Percentiles rank a stretch among this genome's conserved stretches.
Conservation (phyloP, 2,797 vertebrate species). For the Tangara arthus region DNA sequence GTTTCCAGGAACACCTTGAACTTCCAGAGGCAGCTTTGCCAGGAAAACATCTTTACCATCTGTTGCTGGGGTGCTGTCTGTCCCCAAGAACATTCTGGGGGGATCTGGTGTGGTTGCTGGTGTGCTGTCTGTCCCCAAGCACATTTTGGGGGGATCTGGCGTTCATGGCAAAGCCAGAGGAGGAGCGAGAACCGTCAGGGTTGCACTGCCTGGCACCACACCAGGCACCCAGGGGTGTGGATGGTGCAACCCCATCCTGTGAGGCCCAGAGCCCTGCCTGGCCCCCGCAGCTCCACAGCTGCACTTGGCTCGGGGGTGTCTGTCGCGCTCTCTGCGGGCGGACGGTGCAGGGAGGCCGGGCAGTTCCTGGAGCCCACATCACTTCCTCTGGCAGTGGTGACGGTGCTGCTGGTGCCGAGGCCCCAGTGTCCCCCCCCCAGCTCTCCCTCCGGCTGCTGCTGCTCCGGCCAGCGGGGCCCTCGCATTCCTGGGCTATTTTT, state of each 20-base stretch:
- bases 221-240: neutral
- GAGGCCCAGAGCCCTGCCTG: neutral
- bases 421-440: neutral
- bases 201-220: neutral
- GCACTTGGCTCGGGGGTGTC: fast-evolving
- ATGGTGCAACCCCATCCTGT: fast-evolving
- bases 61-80: fast-evolving
- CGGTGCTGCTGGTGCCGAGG: neutral
- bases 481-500: constrained; percentile 88
- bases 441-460: constrained; percentile 7
- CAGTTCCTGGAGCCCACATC: constrained; percentile 40
- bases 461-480: constrained; percentile 39
- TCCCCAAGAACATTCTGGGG: neutral
- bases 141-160: neutral
- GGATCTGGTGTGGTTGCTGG: neutral
- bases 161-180: neutral
- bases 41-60: fast-evolving
- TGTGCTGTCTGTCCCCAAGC: fast-evolving
- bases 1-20: neutral
- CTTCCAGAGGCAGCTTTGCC: neutral
- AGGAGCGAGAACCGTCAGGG: neutral
- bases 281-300: neutral
- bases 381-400: constrained; percentile 11
- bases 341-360: neutral
- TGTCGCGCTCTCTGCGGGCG: fast-evolving